These are phyloP conservation scores for Dasyurus viverrinus DNA, from an alignment of 2,113 vertebrate species.

Conservation along the genomic window DNA sequence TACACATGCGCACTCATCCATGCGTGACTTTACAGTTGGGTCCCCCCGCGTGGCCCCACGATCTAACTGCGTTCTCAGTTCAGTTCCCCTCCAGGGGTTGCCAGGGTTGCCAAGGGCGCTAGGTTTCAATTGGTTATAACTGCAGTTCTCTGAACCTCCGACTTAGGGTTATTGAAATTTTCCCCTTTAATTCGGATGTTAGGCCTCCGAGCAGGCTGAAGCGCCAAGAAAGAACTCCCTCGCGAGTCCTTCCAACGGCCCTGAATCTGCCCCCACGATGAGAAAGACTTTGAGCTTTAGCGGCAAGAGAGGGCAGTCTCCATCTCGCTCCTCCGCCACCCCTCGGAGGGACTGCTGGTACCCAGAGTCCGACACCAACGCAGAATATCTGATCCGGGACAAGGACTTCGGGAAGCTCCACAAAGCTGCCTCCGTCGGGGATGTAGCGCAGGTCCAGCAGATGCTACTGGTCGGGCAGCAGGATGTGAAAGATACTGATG, in stretches of 20 bases:
- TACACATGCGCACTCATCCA: slow-evolving; percentile 84
- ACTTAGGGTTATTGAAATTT: accelerated
- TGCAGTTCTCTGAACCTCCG: accelerated
- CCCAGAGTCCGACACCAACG: not conserved
- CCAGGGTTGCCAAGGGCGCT: slow-evolving; percentile 23
- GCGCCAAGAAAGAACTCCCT: not conserved
- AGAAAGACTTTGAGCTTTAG: slow-evolving; percentile 90
- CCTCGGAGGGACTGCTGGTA: slow-evolving; percentile 77
- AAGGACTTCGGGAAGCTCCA: slow-evolving; percentile 91
- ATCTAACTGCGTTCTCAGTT: not conserved
- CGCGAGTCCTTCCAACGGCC: not conserved
- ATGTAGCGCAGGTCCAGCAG: slow-evolving; percentile 87
- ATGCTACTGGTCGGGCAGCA: too few relatives aligned
- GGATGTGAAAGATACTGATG: too few relatives aligned
- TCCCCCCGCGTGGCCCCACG: accelerated
- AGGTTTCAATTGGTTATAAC: accelerated
- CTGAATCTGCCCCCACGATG: slow-evolving; percentile 76
- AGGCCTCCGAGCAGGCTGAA: not conserved
- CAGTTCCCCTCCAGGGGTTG: slow-evolving; percentile 85
- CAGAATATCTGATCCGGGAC: slow-evolving; percentile 86
- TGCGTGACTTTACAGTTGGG: accelerated
- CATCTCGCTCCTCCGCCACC: slow-evolving; percentile 74
- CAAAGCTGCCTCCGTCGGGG: slow-evolving; percentile 88
- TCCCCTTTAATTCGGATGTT: too few relatives aligned
- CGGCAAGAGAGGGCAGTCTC: slow-evolving; percentile 84